Base-by-base conservation (phyloP, 2,113 vertebrate species). In the Falco punctatus region DNA sequence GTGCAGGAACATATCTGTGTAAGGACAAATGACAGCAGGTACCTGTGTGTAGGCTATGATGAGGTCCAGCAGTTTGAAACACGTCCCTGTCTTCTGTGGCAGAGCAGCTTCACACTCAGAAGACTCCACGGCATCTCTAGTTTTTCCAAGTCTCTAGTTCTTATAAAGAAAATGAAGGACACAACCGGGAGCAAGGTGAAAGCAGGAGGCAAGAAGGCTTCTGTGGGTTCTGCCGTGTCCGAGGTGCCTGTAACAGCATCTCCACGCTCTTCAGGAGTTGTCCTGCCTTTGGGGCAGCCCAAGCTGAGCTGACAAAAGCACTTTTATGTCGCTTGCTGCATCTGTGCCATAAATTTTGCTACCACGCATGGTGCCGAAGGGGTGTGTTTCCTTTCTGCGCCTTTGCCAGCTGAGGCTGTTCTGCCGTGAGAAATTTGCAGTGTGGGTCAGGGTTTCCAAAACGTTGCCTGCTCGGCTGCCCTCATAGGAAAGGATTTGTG, bases 281-380 rank as follows among this genome's bases (percentile, higher is more conserved):
- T 46, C 24, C 71, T 51, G 81, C 16, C 42, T 42, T 57, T 0
- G 0, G 20, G n/a, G 24, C 73, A 91, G 73, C 66, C 30, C 21
- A 6, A 24, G 28, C 46, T 16, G 23, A 30, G 90, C 69, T 32
- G 30, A 13, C 3, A 21, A 32, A 49, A 69, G n/a, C 35, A 10
- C 51, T 73, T 58, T 22, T 30, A 71, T 55, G 33, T 55, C 8
- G 26, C 80, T 85, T 7, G 49, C 81, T 57, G 57, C 57, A 51
- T 23, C 44, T 19, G 2, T 20, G 51, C 57, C 0, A 0, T 64
- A 49, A 70, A n/a, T 91, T 78, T 49, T 71, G 65, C 70, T n/a
- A 4, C 62, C 2, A 0, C 33, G 7, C 14, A 0, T 17, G 9
- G n/a, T 49, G 42, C 77, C 4, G 4, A 51, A 73, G 52, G 26